A percentile compares a stretch with the other conserved stretches of the same genome.
phyloP scores from a whole-genome alignment of 2,888 invertebrate genomes.

The Drepanosiphum platanoidis region DNA sequence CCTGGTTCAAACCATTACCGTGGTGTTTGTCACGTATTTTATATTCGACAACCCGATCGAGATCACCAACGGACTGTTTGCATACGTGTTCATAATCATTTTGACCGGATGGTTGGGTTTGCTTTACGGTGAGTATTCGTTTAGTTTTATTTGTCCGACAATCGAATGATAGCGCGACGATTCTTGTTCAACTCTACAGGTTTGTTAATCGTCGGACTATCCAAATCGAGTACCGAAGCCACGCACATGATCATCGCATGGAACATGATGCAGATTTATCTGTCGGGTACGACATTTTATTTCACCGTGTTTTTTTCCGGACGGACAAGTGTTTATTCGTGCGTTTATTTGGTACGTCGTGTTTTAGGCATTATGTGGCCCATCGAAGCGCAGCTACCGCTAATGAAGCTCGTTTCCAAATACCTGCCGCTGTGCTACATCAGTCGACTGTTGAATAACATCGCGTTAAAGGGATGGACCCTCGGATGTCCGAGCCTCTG shows the following conservation, averaged over 20 bases:
- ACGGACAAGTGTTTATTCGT: not conserved
- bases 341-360: not conserved
- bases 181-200: too few species aligned
- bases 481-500: not conserved
- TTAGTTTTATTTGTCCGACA: not conserved
- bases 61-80: conserved; percentile 28
- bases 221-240: conserved; percentile 22
- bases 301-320: not conserved
- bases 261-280: conserved; percentile 46
- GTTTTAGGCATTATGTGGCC: conserved; percentile 34
- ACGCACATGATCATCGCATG: conserved; percentile 26
- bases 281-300: conserved; percentile 19
- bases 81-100: not conserved
- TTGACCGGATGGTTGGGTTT: conserved; percentile 40
- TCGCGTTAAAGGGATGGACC: conserved; percentile 34
- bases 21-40: conserved; percentile 42
- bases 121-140: conserved; percentile 27
- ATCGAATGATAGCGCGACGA: too few species aligned
- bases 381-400: conserved; percentile 29
- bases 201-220: conserved; percentile 29
- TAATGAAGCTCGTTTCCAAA: conserved; percentile 41
- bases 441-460: conserved; percentile 38
- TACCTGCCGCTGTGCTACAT: conserved; percentile 33
- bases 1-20: conserved; percentile 4
- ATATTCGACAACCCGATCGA: conserved; percentile 38